phyloP scores from a whole-genome alignment of 2,888 invertebrate species.

The Agrotis segetum region DNA sequence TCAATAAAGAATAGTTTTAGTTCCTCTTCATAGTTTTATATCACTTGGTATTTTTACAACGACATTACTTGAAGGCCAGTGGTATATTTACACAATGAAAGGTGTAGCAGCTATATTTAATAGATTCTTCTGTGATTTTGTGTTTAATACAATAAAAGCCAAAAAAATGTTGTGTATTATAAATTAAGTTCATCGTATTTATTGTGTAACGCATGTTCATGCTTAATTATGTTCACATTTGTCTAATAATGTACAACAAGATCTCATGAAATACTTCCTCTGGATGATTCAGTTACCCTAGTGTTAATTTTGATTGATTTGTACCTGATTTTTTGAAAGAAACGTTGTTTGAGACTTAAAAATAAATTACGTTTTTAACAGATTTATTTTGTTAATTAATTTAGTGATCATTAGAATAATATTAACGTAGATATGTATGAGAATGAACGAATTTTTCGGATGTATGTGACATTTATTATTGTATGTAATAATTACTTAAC shows the following conservation, averaged over 20 bases:
- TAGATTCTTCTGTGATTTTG: conserved; percentile 85
- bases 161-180: conserved; percentile 84
- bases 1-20: conserved; percentile 69
- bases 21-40: conserved; percentile 60
- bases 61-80: conserved; percentile 63
- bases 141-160: conserved; percentile 84
- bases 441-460: conserved; percentile 84
- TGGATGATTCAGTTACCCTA: conserved; percentile 88
- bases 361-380: conserved; percentile 82
- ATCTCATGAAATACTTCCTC: conserved; percentile 87
- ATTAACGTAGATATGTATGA: conserved; percentile 78
- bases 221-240: conserved; percentile 66
- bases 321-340: conserved; percentile 88
- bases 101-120: conserved; percentile 74
- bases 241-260: conserved; percentile 76
- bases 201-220: conserved; percentile 73
- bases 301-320: conserved; percentile 88
- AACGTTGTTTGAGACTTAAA: conserved; percentile 85
- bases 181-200: conserved; percentile 75
- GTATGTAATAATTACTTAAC: conserved; percentile 83
- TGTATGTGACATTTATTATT: conserved; percentile 75
- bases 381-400: conserved; percentile 84
- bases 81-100: conserved; percentile 59
- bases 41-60: conserved; percentile 64
- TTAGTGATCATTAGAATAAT: conserved; percentile 77